Conservation (phyloP, 2,888 invertebrate genomes). For the Synanthedon formicaeformis region DNA sequence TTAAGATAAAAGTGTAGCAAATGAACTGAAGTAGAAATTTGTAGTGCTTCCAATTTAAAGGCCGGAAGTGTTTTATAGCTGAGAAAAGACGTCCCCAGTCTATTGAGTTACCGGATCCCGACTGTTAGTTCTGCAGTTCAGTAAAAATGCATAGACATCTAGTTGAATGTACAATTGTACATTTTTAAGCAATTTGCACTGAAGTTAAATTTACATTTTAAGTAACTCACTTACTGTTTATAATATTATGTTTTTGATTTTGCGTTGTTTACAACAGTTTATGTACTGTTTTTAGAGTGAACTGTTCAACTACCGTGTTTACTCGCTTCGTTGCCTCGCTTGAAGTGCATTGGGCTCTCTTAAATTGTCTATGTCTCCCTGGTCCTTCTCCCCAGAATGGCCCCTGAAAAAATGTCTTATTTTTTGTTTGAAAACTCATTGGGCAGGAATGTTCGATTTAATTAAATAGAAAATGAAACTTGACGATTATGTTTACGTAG, state of each 20-base stretch:
- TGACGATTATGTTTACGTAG: no score
- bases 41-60: conserved; percentile 25
- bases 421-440: conserved; percentile 17
- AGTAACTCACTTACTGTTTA: no score
- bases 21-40: conserved; percentile 15
- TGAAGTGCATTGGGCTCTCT: conserved; percentile 41
- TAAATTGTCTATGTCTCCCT: conserved; percentile 50
- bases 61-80: conserved; percentile 16
- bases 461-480: no score
- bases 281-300: conserved; percentile 9
- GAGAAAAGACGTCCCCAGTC: conserved; percentile 15
- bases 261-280: background rate
- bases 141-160: no score
- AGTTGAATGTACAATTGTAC: no score
- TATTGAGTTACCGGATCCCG: conserved; percentile 24
- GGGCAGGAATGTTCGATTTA: conserved; percentile 5
- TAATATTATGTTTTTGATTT: background rate
- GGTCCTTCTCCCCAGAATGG: conserved; percentile 16
- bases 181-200: no score
- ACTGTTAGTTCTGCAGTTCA: no score
- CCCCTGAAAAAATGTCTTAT: conserved; percentile 16
- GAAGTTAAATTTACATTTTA: no score
- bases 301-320: conserved; percentile 23
- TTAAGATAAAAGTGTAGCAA: conserved; percentile 24
- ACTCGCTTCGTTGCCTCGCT: conserved; percentile 38